A percentile compares a stretch with the other conserved stretches of the same genome.
phyloP scores from a whole-genome alignment of 2,797 vertebrate species.

The Leptodactylus fallax region DNA sequence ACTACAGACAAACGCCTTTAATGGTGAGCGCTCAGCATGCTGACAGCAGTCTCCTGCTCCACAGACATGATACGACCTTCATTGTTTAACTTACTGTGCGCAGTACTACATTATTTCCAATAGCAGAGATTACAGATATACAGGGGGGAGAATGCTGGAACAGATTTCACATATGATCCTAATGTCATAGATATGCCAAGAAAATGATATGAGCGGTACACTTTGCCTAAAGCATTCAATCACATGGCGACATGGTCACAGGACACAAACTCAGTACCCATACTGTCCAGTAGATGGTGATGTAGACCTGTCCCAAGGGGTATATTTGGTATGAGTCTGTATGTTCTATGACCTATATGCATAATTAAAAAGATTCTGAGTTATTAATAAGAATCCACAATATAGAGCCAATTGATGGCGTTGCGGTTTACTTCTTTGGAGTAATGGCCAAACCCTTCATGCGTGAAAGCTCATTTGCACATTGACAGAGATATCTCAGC shows the following conservation, averaged over 20 bases:
- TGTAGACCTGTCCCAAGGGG: not conserved
- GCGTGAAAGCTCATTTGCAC: no score
- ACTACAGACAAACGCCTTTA: constrained; percentile 49
- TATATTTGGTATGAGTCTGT: not conserved
- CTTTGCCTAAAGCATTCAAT: not conserved
- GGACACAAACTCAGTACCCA: not conserved
- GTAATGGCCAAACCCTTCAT: no score
- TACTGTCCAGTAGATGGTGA: not conserved
- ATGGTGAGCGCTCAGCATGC: constrained; percentile 39
- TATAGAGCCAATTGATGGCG: no score
- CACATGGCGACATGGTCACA: not conserved
- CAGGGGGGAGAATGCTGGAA: not conserved
- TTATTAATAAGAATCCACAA: no score
- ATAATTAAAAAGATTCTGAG: no score
- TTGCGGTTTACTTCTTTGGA: no score
- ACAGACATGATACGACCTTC: constrained; percentile 41
- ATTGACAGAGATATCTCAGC: no score
- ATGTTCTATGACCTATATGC: no score
- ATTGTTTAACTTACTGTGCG: constrained; percentile 23
- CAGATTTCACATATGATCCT: not conserved
- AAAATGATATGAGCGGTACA: not conserved
- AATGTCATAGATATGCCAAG: not conserved
- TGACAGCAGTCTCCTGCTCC: constrained; percentile 27
- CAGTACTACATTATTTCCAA: not conserved
- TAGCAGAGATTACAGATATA: not conserved